phyloP scores from a whole-genome alignment of 2,888 invertebrate genomes.

The Drosophila nr. perissopoda region DNA sequence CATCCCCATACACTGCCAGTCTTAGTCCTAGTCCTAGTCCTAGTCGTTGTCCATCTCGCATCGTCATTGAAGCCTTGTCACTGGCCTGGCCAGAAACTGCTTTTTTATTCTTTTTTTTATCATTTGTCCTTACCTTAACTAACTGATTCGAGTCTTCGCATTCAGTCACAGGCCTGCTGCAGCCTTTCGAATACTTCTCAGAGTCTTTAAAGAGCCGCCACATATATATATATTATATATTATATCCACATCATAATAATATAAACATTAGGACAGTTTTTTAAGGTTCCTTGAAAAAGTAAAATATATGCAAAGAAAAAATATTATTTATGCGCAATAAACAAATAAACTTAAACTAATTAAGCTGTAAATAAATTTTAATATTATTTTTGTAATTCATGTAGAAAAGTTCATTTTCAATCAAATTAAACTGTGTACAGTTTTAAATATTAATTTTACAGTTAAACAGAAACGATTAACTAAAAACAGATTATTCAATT shows the following conservation, averaged over 20 bases:
- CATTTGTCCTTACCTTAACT: not conserved
- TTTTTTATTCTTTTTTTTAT: not conserved
- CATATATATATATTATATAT: too few relatives aligned
- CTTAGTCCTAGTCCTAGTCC: not conserved
- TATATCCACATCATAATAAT: too few relatives aligned
- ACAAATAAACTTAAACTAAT: not conserved
- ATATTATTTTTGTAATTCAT: not conserved
- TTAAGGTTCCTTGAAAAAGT: not conserved
- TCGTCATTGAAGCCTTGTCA: constrained; percentile 28
- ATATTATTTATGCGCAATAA: too few relatives aligned
- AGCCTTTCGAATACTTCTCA: not conserved
- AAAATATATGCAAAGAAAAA: not conserved
- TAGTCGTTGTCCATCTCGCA: constrained; percentile 15
- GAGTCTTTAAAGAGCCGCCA: not conserved
- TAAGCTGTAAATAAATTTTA: not conserved
- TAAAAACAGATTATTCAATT: too few relatives aligned
- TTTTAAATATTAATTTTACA: not conserved
- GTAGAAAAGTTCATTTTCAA: not conserved
- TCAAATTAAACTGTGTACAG: not conserved
- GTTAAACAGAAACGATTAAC: not conserved
- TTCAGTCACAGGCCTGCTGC: not conserved
- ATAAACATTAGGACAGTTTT: too few relatives aligned
- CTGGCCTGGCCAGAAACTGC: not conserved
- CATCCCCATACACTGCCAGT: not conserved
- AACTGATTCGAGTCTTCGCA: not conserved